These are phyloP conservation scores for Eristalis tenax DNA, from an alignment of 2,888 invertebrate genomes.

Conservation along the genomic window DNA sequence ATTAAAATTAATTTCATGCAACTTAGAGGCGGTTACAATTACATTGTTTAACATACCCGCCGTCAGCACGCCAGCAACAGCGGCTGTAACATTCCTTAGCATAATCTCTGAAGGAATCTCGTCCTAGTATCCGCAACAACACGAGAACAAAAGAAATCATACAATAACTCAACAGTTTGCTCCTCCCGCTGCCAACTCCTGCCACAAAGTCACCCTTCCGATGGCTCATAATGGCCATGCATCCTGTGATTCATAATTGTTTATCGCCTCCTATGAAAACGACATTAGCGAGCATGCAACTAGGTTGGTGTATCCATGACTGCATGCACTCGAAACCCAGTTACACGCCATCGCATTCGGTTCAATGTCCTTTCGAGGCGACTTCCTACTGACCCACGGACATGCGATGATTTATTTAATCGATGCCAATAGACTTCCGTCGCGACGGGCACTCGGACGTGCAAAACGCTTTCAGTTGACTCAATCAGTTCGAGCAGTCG, in stretches of 20 bases:
- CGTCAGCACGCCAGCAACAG: not conserved
- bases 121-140: not conserved
- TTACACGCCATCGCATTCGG: conserved; percentile 27
- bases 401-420: conserved; percentile 61
- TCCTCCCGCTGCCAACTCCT: not conserved
- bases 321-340: conserved; percentile 2
- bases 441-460: not conserved
- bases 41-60: not conserved
- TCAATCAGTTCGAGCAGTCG: conserved; percentile 11
- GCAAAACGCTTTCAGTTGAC: conserved; percentile 41
- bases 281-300: conserved; percentile 48
- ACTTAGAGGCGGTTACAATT: not conserved
- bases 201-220: not conserved
- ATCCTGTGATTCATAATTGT: not conserved
- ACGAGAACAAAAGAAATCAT: not conserved
- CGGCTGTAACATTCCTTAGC: not conserved
- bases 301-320: not conserved
- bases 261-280: not conserved
- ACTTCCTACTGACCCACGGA: conserved; percentile 13
- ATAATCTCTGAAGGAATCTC: not conserved
- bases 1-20: not conserved
- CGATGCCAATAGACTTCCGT: conserved; percentile 25
- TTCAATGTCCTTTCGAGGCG: conserved; percentile 52
- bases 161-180: conserved; percentile 4
- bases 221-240: not conserved